Percentiles rank a stretch among this genome's conserved stretches.
These are phyloP conservation scores for Ashinkailepas kermadecensis DNA, from an alignment of 2,888 invertebrate genomes.

Conservation along the genomic window DNA sequence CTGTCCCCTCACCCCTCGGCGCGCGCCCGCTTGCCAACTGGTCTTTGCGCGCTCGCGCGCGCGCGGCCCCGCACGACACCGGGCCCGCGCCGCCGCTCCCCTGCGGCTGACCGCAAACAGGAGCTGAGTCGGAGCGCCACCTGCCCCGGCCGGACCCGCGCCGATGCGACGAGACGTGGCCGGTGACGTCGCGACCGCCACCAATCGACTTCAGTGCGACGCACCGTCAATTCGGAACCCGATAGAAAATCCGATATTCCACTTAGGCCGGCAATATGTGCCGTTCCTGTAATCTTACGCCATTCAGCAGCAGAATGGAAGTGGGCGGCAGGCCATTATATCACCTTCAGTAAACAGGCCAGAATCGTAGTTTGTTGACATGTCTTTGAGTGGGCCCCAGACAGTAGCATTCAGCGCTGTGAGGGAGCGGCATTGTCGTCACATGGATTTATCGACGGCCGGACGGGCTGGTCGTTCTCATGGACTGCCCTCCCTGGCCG, in stretches of 20 bases:
- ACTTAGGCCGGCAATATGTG: constrained; percentile 9
- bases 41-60: not conserved
- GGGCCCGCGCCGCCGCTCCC: not conserved
- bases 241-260: constrained; percentile 22
- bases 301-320: not conserved
- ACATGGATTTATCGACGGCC: constrained; percentile 14
- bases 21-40: constrained; percentile 6
- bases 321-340: not conserved
- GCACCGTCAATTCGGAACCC: not conserved
- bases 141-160: not conserved
- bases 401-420: not conserved
- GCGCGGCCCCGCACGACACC: not conserved
- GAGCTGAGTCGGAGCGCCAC: not conserved
- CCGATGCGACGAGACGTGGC: not conserved
- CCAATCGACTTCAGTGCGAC: not conserved
- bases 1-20: not conserved
- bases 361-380: not conserved
- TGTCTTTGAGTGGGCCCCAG: not conserved
- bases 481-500: not conserved
- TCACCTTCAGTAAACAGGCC: constrained; percentile 9
- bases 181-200: not conserved
- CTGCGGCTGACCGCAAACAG: not conserved
- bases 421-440: not conserved
- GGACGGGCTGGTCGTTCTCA: not conserved
- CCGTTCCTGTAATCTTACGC: constrained; percentile 11